Evolutionary conservation across 2,113 vertebrate genomes (phyloP), one percentile per base, ranked within the genome.

Genomic region (Pithys albifrons): DNA sequence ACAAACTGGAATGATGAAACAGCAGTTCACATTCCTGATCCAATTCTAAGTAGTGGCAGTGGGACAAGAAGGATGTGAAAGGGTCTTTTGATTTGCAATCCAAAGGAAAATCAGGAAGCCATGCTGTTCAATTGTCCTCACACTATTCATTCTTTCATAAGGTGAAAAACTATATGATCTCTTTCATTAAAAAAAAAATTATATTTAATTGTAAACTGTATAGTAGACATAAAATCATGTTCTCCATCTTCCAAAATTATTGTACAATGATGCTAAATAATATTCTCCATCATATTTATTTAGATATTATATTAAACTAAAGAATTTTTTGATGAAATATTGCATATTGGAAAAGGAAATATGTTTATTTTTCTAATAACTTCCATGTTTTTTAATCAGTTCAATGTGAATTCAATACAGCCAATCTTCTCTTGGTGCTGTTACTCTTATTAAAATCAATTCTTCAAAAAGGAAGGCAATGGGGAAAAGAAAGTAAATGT

Each of bases 321-420:
- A 96, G 95, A 88, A 96, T 95, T 92, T 86, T 45, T 72, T 91
- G 49, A 86, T 73, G 85, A 96, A 95, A 93, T 85, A 91, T 33
- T 94, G 31, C 75, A 76, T 72, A 84, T 88, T 81, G 72, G 41
- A 96, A 95, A 85, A 95, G 77, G 84, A 95, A 96, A 91, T 95
- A 85, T 58, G 77, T 92, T 95, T 96, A 90, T 96, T 95, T 93
- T 96, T 92, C 73, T 95, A 93, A 97, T 93, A 97, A 93, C 70
- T 93, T 95, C 71, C 51, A 88, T 88, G 91, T 33, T 91, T 95
- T 94, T 95, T 95, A 96, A 95, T 97, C 95, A 95, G 71, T 91
- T 93, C 94, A 90, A 82, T 94, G 95, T 71, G 83, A 97, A 97
- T 93, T 97, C 96, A 93, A 97, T 98, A 95, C 31, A 94, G n/a